Evolutionary conservation across 2,797 vertebrate species (phyloP), one percentile per base, ranked within the genome.

Genomic region (Eleutherodactylus coqui): DNA sequence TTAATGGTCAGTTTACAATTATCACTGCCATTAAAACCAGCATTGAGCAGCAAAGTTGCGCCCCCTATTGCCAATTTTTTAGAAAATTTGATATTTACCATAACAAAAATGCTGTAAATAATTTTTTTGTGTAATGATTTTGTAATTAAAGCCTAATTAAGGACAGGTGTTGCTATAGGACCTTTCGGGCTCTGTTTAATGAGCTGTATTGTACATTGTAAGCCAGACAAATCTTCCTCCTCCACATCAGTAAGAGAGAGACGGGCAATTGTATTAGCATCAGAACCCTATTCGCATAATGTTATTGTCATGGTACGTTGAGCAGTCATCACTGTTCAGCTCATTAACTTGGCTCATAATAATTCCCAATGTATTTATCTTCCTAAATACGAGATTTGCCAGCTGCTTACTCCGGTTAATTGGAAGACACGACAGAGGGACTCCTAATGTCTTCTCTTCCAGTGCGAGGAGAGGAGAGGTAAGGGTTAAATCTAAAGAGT

Each of bases 331-430:
- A 82, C 77, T 38, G 55, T 24, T 62, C 47, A 51, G 72, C 43
- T 86, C 79, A 80, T 86, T 86, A 86, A 34, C 43, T 29, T 6
- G 1, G 49, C 85, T 82, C 58, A 38, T 86, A 86, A 86, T 82
- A 38, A 86, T 81, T 82, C 49, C 58, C 70, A 38, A 69, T 76
- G 79, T 76, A 86, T 82, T 86, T 82, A 82, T 86, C 72, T 82
- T 34, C 53, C 64, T 80, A 86, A 86, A 75, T 86, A 76, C 43
- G 4, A 16, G 45, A 64, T 86, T 75, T 49, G 79, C 85, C 79
- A 78, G 85, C 34, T 83, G 85, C 36, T 83, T 67, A 27, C 79
- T 41, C 67, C 43, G 14, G 72, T 9, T 86, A 82, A 83, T 86
- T 85, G 45, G 27, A 49, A 36, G 19, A 75, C 64, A 62, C 6